phyloP scores from a whole-genome alignment of 2,888 invertebrate genomes.

The Drosophila mulleri region DNA sequence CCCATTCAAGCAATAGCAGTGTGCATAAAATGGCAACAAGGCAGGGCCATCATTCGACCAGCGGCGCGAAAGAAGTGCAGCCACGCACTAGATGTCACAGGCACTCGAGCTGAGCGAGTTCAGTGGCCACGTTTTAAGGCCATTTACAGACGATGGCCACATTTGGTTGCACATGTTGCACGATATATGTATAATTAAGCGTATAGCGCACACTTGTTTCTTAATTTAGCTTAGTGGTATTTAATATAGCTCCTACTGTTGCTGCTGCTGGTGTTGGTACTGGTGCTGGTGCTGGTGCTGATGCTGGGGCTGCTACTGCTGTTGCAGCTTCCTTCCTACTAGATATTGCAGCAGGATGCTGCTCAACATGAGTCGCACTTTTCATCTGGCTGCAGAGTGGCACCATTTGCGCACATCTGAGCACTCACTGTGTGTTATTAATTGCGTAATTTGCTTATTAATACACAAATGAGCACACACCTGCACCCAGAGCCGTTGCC shows the following conservation, averaged over 20 bases:
- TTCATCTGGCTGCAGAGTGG: slow-evolving; percentile 38
- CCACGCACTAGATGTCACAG: slow-evolving; percentile 58
- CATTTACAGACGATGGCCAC: slow-evolving; percentile 44
- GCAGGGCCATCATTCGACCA: slow-evolving; percentile 40
- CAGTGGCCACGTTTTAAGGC: slow-evolving; percentile 46
- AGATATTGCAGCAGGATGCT: slow-evolving; percentile 35
- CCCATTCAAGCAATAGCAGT: slow-evolving; percentile 30
- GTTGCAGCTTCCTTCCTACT: slow-evolving; percentile 34
- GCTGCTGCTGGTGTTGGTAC: slow-evolving; percentile 4
- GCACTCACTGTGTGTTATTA: slow-evolving; percentile 78
- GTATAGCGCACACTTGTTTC: slow-evolving; percentile 32
- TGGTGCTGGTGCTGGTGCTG: neutral
- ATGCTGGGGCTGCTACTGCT: neutral
- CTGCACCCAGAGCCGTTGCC: slow-evolving; percentile 17
- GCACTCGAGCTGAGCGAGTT: slow-evolving; percentile 32
- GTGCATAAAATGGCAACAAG: slow-evolving; percentile 14
- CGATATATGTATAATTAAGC: slow-evolving; percentile 32
- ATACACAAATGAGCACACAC: slow-evolving; percentile 63
- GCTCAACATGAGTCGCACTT: slow-evolving; percentile 29
- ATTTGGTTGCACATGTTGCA: slow-evolving; percentile 63
- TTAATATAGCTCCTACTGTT: neutral
- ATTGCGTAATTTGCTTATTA: slow-evolving; percentile 79
- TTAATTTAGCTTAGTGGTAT: slow-evolving; percentile 50
- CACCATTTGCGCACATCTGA: slow-evolving; percentile 73
- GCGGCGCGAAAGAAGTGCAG: slow-evolving; percentile 57